Percentiles rank a stretch among this genome's conserved stretches.
phyloP scores from a whole-genome alignment of 2,888 invertebrate genomes.

The Erebia epiphron region DNA sequence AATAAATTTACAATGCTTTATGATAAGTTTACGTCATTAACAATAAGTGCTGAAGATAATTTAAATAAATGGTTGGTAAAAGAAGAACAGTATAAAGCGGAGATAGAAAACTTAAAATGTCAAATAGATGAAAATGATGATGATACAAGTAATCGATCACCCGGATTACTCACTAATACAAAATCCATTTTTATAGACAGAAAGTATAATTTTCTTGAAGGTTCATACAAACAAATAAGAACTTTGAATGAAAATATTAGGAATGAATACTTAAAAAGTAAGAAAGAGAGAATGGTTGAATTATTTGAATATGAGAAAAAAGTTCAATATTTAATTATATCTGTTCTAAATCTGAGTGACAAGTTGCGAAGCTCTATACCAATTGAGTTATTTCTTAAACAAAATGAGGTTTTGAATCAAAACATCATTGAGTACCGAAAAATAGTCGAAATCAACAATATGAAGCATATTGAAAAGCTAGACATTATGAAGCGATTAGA shows the following conservation, averaged over 20 bases:
- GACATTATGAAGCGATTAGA: slow-evolving; percentile 52
- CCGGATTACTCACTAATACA: slow-evolving; percentile 59
- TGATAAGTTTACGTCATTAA: slow-evolving; percentile 70
- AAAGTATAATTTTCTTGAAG: slow-evolving; percentile 72
- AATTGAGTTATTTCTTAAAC: slow-evolving; percentile 74
- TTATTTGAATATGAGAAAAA: slow-evolving; percentile 69
- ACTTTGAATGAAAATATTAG: slow-evolving; percentile 79
- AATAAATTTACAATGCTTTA: slow-evolving; percentile 70
- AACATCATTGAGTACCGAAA: slow-evolving; percentile 78
- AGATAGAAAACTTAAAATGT: slow-evolving; percentile 69
- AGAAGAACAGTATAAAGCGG: slow-evolving; percentile 72
- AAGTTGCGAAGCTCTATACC: slow-evolving; percentile 76
- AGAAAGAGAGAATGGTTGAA: slow-evolving; percentile 71
- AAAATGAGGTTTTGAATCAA: slow-evolving; percentile 78
- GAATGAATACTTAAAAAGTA: slow-evolving; percentile 73
- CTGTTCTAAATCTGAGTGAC: slow-evolving; percentile 67
- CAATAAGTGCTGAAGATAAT: slow-evolving; percentile 69
- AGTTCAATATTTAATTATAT: slow-evolving; percentile 66
- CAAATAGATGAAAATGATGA: slow-evolving; percentile 58
- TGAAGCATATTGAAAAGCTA: slow-evolving; percentile 46
- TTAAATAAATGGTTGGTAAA: slow-evolving; percentile 69
- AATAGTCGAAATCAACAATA: slow-evolving; percentile 55
- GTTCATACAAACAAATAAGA: slow-evolving; percentile 70
- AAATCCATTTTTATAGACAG: slow-evolving; percentile 57
- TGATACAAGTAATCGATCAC: slow-evolving; percentile 65